Evolutionary conservation across 2,113 vertebrate genomes (phyloP).

Genomic region (Ondatra zibethicus): DNA sequence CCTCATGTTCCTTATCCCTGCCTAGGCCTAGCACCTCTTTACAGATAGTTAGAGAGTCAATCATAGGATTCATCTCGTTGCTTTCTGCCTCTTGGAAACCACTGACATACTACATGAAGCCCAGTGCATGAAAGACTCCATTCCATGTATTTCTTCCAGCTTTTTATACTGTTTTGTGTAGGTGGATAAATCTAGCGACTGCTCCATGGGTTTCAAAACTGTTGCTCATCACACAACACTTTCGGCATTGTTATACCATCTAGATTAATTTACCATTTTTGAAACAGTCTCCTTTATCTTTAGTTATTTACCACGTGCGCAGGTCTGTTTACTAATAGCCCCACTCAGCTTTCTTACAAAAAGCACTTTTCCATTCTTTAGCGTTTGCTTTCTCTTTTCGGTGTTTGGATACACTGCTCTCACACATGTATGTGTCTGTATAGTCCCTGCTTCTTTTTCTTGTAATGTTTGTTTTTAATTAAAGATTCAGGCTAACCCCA

Average conservation of each 20-base stretch:
- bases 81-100: not conserved
- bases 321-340: not conserved
- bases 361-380: not conserved
- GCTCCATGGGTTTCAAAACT: not conserved
- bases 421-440: not conserved
- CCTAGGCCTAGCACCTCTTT: too few relatives aligned
- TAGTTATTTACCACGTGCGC: not conserved
- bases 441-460: not conserved
- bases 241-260: not conserved
- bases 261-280: not conserved
- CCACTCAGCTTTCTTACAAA: not conserved
- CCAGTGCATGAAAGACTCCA: not conserved
- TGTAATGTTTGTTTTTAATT: not conserved
- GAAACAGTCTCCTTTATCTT: not conserved
- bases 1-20: not conserved
- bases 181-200: too few relatives aligned
- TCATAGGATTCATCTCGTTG: rapidly evolving
- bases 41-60: not conserved
- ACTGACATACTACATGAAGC: not conserved
- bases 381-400: not conserved
- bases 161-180: not conserved
- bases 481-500: not conserved
- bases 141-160: not conserved
- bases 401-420: not conserved
- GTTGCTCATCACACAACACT: not conserved